Conservation (phyloP, 2,113 vertebrate species). For the Triplophysa rosa region DNA sequence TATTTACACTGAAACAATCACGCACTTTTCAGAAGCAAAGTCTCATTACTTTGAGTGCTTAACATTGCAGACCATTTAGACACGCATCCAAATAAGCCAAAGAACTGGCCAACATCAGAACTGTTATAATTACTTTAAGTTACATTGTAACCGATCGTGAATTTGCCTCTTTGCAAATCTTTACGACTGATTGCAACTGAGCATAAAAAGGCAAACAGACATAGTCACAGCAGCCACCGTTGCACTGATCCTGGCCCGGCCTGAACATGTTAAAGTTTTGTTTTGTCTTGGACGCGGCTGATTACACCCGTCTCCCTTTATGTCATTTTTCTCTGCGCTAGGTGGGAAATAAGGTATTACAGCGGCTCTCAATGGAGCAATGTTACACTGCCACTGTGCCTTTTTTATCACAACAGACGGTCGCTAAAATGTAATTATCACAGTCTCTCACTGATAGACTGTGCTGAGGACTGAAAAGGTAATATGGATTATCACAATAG, state of each 20-base stretch:
- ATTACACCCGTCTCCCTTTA: conserved; percentile 70
- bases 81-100: conserved; percentile 36
- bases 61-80: conserved; percentile 20
- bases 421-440: conserved; percentile 79
- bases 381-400: conserved; percentile 46
- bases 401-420: conserved; percentile 60
- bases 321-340: conserved; percentile 33
- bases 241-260: conserved; percentile 26
- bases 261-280: conserved; percentile 46
- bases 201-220: conserved; percentile 16
- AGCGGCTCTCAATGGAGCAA: conserved; percentile 63
- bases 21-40: conserved; percentile 29
- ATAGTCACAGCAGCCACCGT: conserved; percentile 28
- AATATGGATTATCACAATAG: conserved; percentile 78
- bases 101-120: neutral
- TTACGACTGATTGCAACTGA: conserved; percentile 1
- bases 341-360: conserved; percentile 71
- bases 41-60: conserved; percentile 49
- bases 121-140: neutral
- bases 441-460: conserved; percentile 73
- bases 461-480: conserved; percentile 72
- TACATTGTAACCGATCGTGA: neutral
- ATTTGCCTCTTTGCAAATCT: conserved; percentile 25
- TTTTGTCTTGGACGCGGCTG: conserved; percentile 39
- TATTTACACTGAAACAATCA: conserved; percentile 29